These are phyloP conservation scores for Paragorgia papillata DNA, from an alignment of 92 coral and sea anemone species.

Conservation along the genomic window DNA sequence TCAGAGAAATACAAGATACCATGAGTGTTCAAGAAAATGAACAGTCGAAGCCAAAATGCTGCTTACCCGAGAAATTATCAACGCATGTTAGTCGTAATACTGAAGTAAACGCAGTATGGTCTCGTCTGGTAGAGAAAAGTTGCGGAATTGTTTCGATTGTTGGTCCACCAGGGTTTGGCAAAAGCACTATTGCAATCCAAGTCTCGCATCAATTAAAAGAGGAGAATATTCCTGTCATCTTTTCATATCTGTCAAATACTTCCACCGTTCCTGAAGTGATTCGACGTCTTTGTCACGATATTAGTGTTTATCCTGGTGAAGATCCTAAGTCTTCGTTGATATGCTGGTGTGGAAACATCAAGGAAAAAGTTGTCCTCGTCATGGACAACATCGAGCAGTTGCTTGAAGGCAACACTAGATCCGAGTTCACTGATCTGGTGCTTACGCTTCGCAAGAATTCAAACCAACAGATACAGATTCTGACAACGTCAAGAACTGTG, in stretches of 20 bases:
- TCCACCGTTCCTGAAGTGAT: neutral
- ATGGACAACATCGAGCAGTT: conserved; percentile 3
- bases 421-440: neutral
- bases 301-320: conserved; percentile 28
- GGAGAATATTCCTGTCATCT: neutral
- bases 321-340: conserved; percentile 3
- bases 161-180: conserved; percentile 35
- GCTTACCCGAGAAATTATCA: conserved; percentile 9
- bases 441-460: conserved; percentile 16
- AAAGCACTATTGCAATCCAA: conserved; percentile 23
- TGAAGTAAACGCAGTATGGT: neutral
- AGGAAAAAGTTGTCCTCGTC: conserved; percentile 9
- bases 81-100: conserved; percentile 2
- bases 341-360: neutral
- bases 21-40: neutral
- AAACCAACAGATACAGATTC: neutral
- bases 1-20: neutral
- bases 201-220: neutral
- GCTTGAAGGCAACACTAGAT: neutral
- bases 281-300: conserved; percentile 13
- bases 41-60: conserved; percentile 3
- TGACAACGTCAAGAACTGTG: conserved; percentile 14
- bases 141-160: conserved; percentile 32
- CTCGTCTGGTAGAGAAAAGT: neutral
- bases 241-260: conserved; percentile 2